Percentiles rank a stretch among this genome's conserved stretches.
Conservation (phyloP, 2,113 vertebrate genomes). For the Pleuronectes platessa region DNA sequence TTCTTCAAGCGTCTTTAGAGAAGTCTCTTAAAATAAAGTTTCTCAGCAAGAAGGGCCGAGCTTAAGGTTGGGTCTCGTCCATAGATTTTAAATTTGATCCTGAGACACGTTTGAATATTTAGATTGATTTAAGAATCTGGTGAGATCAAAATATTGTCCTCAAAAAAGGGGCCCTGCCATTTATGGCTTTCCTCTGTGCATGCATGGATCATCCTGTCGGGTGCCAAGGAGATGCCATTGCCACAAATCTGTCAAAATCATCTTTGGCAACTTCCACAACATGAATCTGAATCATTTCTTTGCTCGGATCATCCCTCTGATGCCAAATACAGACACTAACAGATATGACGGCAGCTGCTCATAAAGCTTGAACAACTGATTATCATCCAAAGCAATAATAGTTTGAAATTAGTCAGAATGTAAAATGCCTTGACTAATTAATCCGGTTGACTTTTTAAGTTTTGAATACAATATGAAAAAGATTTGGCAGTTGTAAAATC, state of each 20-base stretch:
- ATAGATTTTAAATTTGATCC: background rate
- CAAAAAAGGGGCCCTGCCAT: background rate
- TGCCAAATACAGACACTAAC: slow-evolving; percentile 7
- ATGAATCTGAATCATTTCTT: slow-evolving; percentile 20
- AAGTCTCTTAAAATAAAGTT: background rate
- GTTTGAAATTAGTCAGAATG: background rate
- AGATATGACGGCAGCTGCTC: slow-evolving; percentile 33
- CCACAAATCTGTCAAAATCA: slow-evolving; percentile 18
- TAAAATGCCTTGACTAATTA: background rate
- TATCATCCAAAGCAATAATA: background rate
- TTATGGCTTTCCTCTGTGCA: background rate
- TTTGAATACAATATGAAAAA: background rate
- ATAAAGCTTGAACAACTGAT: background rate
- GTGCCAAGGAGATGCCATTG: slow-evolving; percentile 9
- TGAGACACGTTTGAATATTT: background rate
- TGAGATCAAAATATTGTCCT: background rate
- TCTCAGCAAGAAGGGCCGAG: background rate
- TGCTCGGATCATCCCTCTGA: background rate
- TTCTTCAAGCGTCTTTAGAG: slow-evolving; percentile 33
- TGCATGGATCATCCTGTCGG: slow-evolving; percentile 11
- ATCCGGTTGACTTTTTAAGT: background rate
- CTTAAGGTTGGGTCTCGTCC: background rate
- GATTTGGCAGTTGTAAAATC: background rate
- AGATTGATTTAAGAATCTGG: background rate
- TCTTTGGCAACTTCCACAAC: slow-evolving; percentile 17